A percentile compares a stretch with the other conserved stretches of the same genome.
phyloP scores from a whole-genome alignment of 1,140 invertebrate genomes.

The Drosophila insularis region DNA sequence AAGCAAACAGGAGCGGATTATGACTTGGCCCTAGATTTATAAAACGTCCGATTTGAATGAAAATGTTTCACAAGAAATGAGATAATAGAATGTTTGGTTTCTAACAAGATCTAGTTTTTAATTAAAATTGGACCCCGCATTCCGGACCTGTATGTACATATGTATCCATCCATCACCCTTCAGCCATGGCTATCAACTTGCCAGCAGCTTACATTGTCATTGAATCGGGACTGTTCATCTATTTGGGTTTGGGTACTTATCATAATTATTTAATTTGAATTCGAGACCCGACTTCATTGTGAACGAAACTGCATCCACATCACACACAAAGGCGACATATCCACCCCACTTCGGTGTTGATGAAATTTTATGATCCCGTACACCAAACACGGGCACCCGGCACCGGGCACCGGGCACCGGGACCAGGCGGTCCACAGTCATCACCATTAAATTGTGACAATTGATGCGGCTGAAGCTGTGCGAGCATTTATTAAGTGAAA shows the following conservation, averaged over 20 bases:
- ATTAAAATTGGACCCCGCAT: background rate
- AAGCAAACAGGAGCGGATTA: too few relatives aligned
- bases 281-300: constrained; percentile 37
- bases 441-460: constrained; percentile 62
- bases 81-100: background rate
- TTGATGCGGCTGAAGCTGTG: constrained; percentile 39
- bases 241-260: constrained; percentile 16
- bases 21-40: too few relatives aligned
- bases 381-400: background rate
- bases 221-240: background rate
- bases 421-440: constrained; percentile 27
- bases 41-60: too few relatives aligned
- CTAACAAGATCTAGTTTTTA: too few relatives aligned
- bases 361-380: constrained; percentile 54
- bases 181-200: constrained; percentile 5
- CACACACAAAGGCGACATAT: constrained; percentile 29
- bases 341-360: constrained; percentile 50
- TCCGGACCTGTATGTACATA: background rate
- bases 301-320: constrained; percentile 16
- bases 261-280: constrained; percentile 57
- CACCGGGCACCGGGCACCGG: background rate
- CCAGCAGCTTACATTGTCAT: constrained; percentile 14
- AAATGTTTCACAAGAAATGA: too few relatives aligned
- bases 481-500: constrained; percentile 67
- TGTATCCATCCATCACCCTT: constrained; percentile 6